Evolutionary conservation across 2,113 vertebrate genomes (phyloP), one percentile per base, ranked within the genome.

Genomic region (Ptyas mucosa): DNA sequence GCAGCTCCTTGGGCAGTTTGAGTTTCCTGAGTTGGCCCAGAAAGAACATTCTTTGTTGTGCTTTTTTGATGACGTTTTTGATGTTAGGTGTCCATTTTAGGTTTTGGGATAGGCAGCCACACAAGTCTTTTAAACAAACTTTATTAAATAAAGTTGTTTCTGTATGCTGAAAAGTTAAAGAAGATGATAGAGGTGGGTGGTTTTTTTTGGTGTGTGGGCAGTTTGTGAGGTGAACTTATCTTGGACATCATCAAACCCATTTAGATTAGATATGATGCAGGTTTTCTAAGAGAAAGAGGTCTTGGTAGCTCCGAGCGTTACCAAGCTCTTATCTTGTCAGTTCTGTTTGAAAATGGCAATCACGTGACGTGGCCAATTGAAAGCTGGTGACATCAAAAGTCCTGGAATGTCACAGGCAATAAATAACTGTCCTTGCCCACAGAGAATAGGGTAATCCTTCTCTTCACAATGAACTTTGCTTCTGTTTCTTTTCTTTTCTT

Each of bases 251-350:
- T 95, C 94, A 95, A 97, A 96, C 96, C 94, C 93, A 97, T 97
- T 97, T 97, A 97, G 96, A 97, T 98, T 98, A 97, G 97, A 97
- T 96, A 97, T 96, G 96, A 97, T 96, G 97, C 96, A 96, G 95
- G 96, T n/a, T 98, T 98, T 98, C 98, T 98, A 97, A 97, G 93
- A 93, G 96, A 98, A 96, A 97, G 34, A 39, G 15, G 15, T 96
- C 95, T 97, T 98, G 98, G 94, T 96, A 93, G 97, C 95, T 95
- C 93, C 54, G 90, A 97, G 95, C 90, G 96, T 96, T 96, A 97
- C 97, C 97, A 97, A 95, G 96, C 95, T 96, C 97, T 98, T 98
- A 98, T 98, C 97, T 95, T 96, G 97, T 96, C 95, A 96, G 95
- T 97, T 95, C 87, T 96, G 95, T 98, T 98, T 98, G 97, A 97